phyloP scores from a whole-genome alignment of 2,113 vertebrate species.

The Meriones unguiculatus region DNA sequence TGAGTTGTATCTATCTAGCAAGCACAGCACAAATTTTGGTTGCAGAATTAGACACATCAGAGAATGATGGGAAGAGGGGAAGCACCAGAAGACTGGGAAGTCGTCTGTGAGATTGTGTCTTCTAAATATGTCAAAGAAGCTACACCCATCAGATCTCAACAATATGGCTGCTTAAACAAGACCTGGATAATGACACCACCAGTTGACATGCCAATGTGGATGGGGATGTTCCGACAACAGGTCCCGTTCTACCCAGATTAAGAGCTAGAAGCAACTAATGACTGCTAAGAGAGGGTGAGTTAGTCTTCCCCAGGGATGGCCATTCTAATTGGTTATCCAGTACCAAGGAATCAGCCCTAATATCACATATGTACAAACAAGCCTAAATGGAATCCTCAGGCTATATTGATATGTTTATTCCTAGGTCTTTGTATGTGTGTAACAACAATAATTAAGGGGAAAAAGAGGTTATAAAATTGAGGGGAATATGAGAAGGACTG shows the following conservation, averaged over 20 bases:
- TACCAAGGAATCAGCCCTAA: not conserved
- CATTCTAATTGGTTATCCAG: not conserved
- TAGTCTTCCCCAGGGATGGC: not conserved
- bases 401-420: not conserved
- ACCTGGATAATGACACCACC: not conserved
- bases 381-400: not conserved
- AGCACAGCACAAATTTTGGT: not conserved
- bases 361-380: not conserved
- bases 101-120: not conserved
- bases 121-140: not conserved
- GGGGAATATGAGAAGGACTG: not conserved
- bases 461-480: not conserved
- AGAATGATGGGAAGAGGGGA: not conserved
- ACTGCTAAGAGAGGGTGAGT: not conserved
- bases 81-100: not conserved
- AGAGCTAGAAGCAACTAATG: no score
- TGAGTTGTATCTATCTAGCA: not conserved
- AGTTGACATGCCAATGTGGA: not conserved
- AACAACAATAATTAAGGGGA: not conserved
- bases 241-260: not conserved
- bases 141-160: not conserved
- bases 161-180: not conserved
- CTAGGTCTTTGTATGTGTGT: not conserved
- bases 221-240: not conserved
- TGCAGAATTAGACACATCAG: not conserved